These are phyloP conservation scores for Mythimna lalbum DNA, from an alignment of 2,888 invertebrate genomes.

Conservation along the genomic window DNA sequence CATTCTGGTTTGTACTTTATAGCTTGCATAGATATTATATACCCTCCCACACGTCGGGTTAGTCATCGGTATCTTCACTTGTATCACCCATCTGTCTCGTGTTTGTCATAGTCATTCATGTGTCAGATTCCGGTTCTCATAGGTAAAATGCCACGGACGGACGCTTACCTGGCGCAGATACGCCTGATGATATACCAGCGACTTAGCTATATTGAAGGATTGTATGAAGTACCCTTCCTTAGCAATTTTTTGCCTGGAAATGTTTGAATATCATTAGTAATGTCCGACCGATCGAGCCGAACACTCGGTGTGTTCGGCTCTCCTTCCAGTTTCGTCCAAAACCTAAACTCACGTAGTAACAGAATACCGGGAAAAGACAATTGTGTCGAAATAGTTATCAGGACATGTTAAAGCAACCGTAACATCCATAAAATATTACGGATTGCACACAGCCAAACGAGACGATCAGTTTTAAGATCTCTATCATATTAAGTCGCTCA, in stretches of 20 bases:
- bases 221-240: background rate
- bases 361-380: no score
- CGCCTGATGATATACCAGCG: slow-evolving; percentile 14
- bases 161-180: slow-evolving; percentile 43
- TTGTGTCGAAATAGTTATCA: no score
- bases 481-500: no score
- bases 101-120: slow-evolving; percentile 71
- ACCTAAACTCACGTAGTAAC: no score
- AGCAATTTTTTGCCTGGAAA: background rate
- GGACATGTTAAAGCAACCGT: no score
- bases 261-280: background rate
- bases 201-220: background rate
- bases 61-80: slow-evolving; percentile 61
- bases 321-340: no score
- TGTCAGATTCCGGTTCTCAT: slow-evolving; percentile 71
- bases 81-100: slow-evolving; percentile 65
- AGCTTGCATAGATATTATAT: slow-evolving; percentile 25
- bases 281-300: no score
- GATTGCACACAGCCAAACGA: no score
- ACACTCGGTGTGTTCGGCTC: no score
- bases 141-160: slow-evolving; percentile 74
- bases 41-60: slow-evolving; percentile 42
- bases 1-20: slow-evolving; percentile 19
- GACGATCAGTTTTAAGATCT: no score
- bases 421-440: no score